A percentile compares a stretch with the other conserved stretches of the same genome.
These are phyloP conservation scores for Lutjanus erythropterus DNA, from an alignment of 2,113 vertebrate genomes.

Conservation along the genomic window DNA sequence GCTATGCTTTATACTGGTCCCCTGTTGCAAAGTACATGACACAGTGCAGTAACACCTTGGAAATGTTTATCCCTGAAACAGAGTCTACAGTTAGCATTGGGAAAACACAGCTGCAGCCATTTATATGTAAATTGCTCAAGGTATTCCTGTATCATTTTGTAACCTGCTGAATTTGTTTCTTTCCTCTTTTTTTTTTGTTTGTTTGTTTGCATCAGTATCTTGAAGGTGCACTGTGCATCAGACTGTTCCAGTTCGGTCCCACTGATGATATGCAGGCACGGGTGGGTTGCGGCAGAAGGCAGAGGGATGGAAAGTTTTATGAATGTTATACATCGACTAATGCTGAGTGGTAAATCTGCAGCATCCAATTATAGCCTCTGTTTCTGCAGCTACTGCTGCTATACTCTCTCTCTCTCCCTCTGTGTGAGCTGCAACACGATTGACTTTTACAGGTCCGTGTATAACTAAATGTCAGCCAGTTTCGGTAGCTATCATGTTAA, in stretches of 20 bases:
- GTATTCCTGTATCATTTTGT: conserved; percentile 45
- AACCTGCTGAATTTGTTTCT: conserved; percentile 31
- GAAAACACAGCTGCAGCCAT: conserved; percentile 27
- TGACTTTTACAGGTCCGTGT: conserved; percentile 42
- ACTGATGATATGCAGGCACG: conserved; percentile 36
- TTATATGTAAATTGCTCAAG: conserved; percentile 20
- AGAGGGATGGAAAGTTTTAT: background rate
- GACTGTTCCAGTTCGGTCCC: conserved; percentile 11
- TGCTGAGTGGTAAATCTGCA: conserved; percentile 31
- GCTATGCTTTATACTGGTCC: background rate
- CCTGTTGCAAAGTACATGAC: background rate
- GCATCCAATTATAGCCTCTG: conserved; percentile 41
- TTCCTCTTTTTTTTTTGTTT: background rate
- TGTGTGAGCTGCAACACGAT: background rate
- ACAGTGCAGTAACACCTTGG: background rate
- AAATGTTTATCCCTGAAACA: background rate
- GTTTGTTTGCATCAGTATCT: conserved; percentile 28
- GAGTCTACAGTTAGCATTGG: background rate
- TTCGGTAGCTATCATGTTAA: conserved; percentile 31
- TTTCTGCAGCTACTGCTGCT: conserved; percentile 5
- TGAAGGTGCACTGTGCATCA: conserved; percentile 24
- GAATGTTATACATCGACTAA: conserved; percentile 18
- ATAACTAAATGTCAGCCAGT: conserved; percentile 53
- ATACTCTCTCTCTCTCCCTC: background rate
- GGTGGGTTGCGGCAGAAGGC: background rate